Evolutionary conservation across 2,113 vertebrate genomes (phyloP).

Genomic region (Pterocles gutturalis): DNA sequence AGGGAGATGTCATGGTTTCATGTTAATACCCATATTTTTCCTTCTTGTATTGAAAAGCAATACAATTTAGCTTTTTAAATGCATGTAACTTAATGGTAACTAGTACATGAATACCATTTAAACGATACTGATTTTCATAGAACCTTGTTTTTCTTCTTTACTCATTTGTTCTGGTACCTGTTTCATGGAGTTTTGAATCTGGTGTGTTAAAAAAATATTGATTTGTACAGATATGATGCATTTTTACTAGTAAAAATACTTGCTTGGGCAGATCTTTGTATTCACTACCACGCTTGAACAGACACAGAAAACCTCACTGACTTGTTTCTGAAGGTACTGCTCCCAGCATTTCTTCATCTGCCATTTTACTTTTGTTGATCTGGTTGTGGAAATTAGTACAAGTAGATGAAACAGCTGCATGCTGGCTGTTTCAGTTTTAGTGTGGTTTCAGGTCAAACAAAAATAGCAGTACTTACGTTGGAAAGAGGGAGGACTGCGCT

Average conservation of each 20-base stretch:
- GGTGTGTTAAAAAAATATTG: background rate
- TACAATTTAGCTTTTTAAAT: background rate
- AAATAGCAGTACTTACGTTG: background rate
- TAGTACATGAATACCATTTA: background rate
- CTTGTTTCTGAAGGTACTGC: background rate
- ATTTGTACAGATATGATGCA: background rate
- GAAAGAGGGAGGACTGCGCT: background rate
- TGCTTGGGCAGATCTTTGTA: background rate
- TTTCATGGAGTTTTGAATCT: background rate
- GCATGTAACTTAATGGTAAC: background rate
- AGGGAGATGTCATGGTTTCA: background rate
- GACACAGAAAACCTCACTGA: background rate
- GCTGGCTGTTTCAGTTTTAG: background rate
- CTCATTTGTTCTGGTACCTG: background rate
- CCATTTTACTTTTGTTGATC: background rate
- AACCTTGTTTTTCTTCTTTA: background rate
- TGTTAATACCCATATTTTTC: background rate
- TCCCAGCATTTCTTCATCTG: background rate
- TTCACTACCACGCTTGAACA: background rate
- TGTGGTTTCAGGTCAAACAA: background rate
- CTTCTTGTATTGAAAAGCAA: background rate
- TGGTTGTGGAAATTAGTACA: background rate
- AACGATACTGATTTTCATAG: background rate
- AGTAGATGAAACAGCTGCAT: background rate
- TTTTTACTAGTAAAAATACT: background rate